phyloP scores from a whole-genome alignment of 64 coral and sea anemone species.

The Porites australiensis region DNA sequence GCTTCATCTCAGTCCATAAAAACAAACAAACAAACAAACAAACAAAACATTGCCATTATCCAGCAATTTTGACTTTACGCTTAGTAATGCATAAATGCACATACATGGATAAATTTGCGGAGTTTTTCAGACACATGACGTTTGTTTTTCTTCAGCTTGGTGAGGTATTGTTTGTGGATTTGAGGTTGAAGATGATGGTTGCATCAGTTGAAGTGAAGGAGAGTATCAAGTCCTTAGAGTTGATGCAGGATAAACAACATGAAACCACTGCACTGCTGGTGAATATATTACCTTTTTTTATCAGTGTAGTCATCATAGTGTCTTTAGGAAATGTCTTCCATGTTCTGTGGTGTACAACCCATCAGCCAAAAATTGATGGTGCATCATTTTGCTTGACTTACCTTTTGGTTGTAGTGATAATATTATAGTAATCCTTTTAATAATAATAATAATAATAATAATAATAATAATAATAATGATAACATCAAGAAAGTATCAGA shows the following conservation, averaged over 20 bases:
- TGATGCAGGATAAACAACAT: constrained; percentile 85
- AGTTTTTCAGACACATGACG: background rate
- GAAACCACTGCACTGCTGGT: constrained; percentile 82
- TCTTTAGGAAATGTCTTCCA: too few species aligned
- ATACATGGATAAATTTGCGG: background rate
- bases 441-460: background rate
- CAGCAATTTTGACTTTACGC: too few species aligned
- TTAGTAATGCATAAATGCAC: too few species aligned
- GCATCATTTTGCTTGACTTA: too few species aligned
- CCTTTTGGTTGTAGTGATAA: too few species aligned
- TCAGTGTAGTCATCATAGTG: too few species aligned
- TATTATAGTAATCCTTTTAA: too few species aligned
- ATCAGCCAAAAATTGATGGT: too few species aligned
- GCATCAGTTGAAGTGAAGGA: constrained; percentile 80
- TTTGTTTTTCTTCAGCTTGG: constrained; percentile 44
- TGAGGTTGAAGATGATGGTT: constrained; percentile 51
- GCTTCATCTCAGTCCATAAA: too few species aligned
- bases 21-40: too few species aligned
- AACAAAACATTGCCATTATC: too few species aligned
- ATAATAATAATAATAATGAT: background rate
- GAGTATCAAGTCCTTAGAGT: constrained; percentile 66
- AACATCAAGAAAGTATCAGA: background rate
- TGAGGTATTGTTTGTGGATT: constrained; percentile 85
- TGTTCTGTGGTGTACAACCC: too few species aligned
- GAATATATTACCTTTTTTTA: background rate